These are phyloP conservation scores for Zelleria hepariella DNA, from an alignment of 2,888 invertebrate genomes.

Conservation along the genomic window DNA sequence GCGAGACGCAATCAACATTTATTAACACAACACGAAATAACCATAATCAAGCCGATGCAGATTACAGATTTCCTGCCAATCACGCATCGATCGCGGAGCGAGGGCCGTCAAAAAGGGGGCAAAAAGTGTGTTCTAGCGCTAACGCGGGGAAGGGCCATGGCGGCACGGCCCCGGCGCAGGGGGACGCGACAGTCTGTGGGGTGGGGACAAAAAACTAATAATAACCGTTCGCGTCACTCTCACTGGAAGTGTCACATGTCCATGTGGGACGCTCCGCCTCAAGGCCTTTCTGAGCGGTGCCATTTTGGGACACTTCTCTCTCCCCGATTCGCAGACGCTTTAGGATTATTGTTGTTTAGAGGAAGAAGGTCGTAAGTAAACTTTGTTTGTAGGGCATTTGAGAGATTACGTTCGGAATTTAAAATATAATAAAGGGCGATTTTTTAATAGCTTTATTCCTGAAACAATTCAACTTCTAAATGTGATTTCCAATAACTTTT, in stretches of 20 bases:
- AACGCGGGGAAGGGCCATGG: constrained; percentile 58
- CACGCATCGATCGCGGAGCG: constrained; percentile 6
- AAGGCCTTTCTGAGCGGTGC: constrained; percentile 2
- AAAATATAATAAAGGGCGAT: too few relatives aligned
- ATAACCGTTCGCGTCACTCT: constrained; percentile 67
- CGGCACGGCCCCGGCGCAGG: constrained; percentile 23
- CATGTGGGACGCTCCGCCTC: constrained; percentile 3
- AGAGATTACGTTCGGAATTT: too few relatives aligned
- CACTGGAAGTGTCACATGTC: constrained; percentile 46
- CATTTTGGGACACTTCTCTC: constrained; percentile 3
- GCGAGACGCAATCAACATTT: background rate
- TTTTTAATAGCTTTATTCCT: too few relatives aligned
- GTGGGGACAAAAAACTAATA: constrained; percentile 70
- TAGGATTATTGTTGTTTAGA: background rate
- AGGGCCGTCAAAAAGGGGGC: constrained; percentile 28
- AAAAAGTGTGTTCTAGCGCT: constrained; percentile 56
- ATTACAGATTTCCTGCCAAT: constrained; percentile 13
- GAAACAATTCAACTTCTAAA: too few relatives aligned
- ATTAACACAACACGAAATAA: constrained; percentile 4
- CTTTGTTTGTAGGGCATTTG: too few relatives aligned
- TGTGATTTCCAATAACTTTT: too few relatives aligned
- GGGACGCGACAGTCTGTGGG: constrained; percentile 36
- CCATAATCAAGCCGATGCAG: constrained; percentile 6
- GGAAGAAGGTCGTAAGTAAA: background rate
- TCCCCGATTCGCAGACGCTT: background rate